Evolutionary conservation across 2,113 vertebrate genomes (phyloP), one percentile per base, ranked within the genome.

Genomic region (Strix aluco): DNA sequence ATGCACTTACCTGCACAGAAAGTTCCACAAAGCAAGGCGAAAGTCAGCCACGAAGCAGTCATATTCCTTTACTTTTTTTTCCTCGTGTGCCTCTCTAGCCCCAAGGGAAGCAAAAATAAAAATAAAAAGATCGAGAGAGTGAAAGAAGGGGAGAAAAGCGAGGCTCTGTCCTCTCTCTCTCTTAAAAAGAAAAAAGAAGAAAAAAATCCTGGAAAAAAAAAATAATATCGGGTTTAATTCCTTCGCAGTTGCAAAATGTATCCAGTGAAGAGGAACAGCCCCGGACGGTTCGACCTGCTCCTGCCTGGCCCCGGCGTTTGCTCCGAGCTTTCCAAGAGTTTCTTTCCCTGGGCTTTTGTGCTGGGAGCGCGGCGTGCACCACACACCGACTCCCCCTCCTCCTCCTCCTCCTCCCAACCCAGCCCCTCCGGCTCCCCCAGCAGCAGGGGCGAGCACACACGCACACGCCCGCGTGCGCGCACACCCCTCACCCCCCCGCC

Each of bases 21-120:
- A 98, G 98, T 98, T 97, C 98, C 98, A 97, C 98, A 98, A 96
- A 99, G 97, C 94, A 99, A 98, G 87, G 98, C 98, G 92, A 98
- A 98, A 97, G 97, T 98, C 94, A 98, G 86, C 97, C 98, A 97
- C 95, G 97, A 96, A 85, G 97, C 96, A 95, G 96, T 96, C 99
- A 99, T 99, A 95, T 97, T 98, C 98, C 98, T 97, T 91, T 63
- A 91, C 92, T 95, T 89, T 94, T 88, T 69, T 38, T 70, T 63
- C 71, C 66, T 95, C 66, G 80, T 5, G 86, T 91, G 69, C 69
- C 80, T 86, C 85, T 95, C 67, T 88, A 93, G 79, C 92, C 94
- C 88, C 88, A 52, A 92, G 86, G 97, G 96, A 96, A 98, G 97
- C 96, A 97, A 97, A 98, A 96, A 94, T 69, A 86, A 94, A 97